A percentile compares a stretch with the other conserved stretches of the same genome.
Conservation (phyloP, 1,140 invertebrate genomes). For the Drosophila sp. region DNA sequence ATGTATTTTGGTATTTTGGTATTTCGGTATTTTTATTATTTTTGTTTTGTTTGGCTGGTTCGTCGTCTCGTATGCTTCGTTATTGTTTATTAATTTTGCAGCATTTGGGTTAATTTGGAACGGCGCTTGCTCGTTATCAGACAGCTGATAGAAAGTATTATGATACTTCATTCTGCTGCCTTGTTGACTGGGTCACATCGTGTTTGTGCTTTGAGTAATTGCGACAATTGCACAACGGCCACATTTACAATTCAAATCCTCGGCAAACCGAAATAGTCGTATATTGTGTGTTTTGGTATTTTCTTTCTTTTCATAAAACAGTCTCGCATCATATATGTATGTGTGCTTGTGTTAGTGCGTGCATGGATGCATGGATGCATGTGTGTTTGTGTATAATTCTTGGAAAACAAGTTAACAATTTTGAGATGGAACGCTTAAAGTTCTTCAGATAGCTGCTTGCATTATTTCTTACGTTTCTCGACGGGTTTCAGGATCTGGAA, state of each 20-base stretch:
- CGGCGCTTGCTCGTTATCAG: constrained; percentile 46
- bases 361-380: too few species aligned
- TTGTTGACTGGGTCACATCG: not conserved
- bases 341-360: too few species aligned
- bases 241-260: not conserved
- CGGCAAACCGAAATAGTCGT: not conserved
- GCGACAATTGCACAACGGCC: too few species aligned
- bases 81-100: constrained; percentile 79
- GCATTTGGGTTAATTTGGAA: constrained; percentile 72
- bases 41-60: constrained; percentile 24
- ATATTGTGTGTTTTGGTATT: not conserved
- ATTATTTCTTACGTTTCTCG: constrained; percentile 83
- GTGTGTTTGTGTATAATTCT: not conserved
- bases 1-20: too few species aligned
- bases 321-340: not conserved
- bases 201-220: too few species aligned
- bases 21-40: constrained; percentile 4
- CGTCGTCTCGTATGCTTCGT: constrained; percentile 42
- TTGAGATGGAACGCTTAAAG: constrained; percentile 8
- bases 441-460: not conserved
- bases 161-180: not conserved
- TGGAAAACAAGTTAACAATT: constrained; percentile 22
- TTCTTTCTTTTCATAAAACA: not conserved
- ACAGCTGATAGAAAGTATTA: constrained; percentile 19
- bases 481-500: constrained; percentile 97